Evolutionary conservation across 2,113 vertebrate species (phyloP).

Genomic region (Poeciliopsis occidentalis): DNA sequence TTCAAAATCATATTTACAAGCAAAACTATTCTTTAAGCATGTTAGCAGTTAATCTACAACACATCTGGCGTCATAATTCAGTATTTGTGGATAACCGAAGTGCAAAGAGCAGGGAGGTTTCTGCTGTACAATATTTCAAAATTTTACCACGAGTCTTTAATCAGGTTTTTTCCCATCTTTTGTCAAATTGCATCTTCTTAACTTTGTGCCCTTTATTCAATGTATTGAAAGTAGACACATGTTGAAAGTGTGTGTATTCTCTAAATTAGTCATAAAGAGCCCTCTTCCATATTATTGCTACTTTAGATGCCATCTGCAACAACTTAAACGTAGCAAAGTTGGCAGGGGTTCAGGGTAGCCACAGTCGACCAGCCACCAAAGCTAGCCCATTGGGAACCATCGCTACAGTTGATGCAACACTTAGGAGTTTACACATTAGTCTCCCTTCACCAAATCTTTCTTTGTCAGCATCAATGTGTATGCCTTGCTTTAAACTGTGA

Average conservation of each 20-base stretch:
- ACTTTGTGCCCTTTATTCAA: no score
- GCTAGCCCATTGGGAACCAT: constrained; percentile 34
- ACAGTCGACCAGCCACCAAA: constrained; percentile 23
- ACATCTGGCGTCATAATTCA: neutral
- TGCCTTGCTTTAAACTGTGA: constrained; percentile 9
- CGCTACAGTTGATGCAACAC: constrained; percentile 39
- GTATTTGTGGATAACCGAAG: neutral
- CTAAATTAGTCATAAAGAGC: constrained; percentile 10
- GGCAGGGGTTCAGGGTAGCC: constrained; percentile 37
- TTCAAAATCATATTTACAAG: neutral
- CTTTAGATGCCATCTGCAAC: constrained; percentile 55
- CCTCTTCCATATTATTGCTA: constrained; percentile 16
- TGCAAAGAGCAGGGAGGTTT: neutral
- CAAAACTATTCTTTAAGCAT: neutral
- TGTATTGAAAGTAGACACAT: neutral
- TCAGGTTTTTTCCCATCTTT: no score
- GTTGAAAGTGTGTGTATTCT: constrained; percentile 8
- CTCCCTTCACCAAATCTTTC: constrained; percentile 52
- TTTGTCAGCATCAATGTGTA: constrained; percentile 55
- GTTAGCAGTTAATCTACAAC: neutral
- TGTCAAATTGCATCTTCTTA: no score
- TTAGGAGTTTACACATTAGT: constrained; percentile 43
- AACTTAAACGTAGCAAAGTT: constrained; percentile 41
- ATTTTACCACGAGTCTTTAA: no score
- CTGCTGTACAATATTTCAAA: no score